Conservation (phyloP, 2,113 vertebrate genomes). For the Ellobius talpinus region DNA sequence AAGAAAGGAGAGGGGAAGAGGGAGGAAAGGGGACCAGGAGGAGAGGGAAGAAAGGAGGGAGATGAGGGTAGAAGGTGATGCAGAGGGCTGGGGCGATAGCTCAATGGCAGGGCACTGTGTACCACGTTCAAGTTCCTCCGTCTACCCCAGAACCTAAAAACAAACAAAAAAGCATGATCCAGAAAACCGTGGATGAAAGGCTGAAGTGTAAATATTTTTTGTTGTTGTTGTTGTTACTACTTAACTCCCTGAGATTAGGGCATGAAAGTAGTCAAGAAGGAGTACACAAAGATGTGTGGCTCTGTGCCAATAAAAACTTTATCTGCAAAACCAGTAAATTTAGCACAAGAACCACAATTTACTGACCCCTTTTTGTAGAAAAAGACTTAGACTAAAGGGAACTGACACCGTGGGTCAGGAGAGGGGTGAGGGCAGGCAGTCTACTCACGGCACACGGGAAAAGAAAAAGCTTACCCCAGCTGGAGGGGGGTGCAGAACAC, state of each 20-base stretch:
- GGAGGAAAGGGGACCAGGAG: no score
- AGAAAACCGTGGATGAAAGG: background rate
- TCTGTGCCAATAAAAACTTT: slow-evolving; percentile 57
- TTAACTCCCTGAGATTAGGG: background rate
- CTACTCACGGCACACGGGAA: background rate
- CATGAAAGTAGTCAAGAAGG: background rate
- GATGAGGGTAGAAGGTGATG: no score
- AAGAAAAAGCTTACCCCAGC: background rate
- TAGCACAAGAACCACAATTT: background rate
- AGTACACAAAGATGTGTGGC: background rate
- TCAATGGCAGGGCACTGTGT: background rate
- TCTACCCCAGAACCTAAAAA: background rate
- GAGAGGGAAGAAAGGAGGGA: background rate
- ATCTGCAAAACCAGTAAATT: slow-evolving; percentile 25
- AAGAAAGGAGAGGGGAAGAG: background rate
- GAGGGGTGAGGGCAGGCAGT: background rate
- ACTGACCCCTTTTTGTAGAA: background rate
- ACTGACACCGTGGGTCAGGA: background rate
- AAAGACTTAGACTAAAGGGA: background rate
- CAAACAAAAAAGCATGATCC: background rate
- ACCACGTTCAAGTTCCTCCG: background rate
- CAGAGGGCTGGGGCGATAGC: background rate
- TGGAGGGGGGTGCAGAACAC: background rate
- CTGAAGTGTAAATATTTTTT: background rate
- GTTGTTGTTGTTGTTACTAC: background rate